Base-by-base conservation (phyloP, 1,140 invertebrate genomes). In the Pararge aegeria region DNA sequence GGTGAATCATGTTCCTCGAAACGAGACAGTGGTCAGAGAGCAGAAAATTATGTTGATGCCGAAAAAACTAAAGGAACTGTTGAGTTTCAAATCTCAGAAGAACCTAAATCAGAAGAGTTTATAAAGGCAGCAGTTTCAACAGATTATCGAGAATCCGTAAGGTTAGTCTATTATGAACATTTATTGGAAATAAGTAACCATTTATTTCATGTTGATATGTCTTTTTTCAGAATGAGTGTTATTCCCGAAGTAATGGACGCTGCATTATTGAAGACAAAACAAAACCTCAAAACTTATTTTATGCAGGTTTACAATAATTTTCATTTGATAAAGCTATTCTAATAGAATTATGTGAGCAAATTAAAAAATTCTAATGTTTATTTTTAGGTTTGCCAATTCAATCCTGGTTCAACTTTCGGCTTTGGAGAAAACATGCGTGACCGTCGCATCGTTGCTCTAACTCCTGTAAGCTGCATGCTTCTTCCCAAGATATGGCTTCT, bases 401-500 rank as follows among this genome's bases (percentile, higher is more conserved):
- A 87, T 40, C 79, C 87, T 7, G 87, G 86, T 0, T 90, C 89
- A 0, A 86, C 75, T 54, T 92, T 91, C 61, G 87, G 89, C 40
- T 84, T 91, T 77, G 93, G 93, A 0, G 93, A 94, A 72, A 84
- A 92, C 38, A 92, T 94, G 90, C 74, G 83, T 3, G 91, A 93
- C 70, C 84, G 93, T 6, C 85, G 92, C 27, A 91, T 94, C 1
- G 88, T 94, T 2, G 91, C 93, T 0, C 61, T 89, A 4, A 91
- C 90, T 1, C 83, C 87, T 1, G 90, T 92, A 0, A 87, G 84
- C 52, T 93, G 93, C 63, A 86, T 94, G 62, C 75, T 94, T 3
- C 78, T 94, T 29, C 93, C 93, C 0, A 90, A 90, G 48, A 92
- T 93, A 70, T 94, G 92, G 91, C 71, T 94, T 12, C 68, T 91